Percentiles rank a stretch among this genome's conserved stretches.
These are phyloP conservation scores for Pygmarrhopalites habei DNA, from an alignment of 1,140 invertebrate genomes.

Conservation along the genomic window DNA sequence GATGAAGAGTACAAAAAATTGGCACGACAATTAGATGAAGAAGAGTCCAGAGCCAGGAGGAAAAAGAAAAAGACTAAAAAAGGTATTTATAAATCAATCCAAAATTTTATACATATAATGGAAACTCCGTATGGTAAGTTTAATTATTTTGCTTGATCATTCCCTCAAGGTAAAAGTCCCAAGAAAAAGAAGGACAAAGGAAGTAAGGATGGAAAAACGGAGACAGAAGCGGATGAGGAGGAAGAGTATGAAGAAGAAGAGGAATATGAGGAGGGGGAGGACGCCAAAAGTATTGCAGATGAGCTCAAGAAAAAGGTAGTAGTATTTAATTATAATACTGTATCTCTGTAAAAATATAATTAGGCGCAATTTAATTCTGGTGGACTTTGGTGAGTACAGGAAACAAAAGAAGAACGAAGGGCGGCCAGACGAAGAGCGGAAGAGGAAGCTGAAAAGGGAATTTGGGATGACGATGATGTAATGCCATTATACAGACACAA, in stretches of 20 bases:
- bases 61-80: slow-evolving; percentile 2
- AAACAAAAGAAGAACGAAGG: slow-evolving; percentile 20
- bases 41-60: not conserved
- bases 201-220: slow-evolving; percentile 4
- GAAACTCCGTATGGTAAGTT: no score
- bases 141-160: no score
- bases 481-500: no score
- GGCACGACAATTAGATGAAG: not conserved
- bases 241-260: not conserved
- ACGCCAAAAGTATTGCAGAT: not conserved
- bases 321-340: no score
- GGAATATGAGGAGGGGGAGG: not conserved
- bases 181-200: slow-evolving; percentile 18
- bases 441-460: slow-evolving; percentile 12
- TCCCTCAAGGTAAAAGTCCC: no score
- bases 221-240: slow-evolving; percentile 6
- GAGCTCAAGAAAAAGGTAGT: not conserved
- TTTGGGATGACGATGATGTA: slow-evolving; percentile 5
- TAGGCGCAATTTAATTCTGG: no score
- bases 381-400: no score
- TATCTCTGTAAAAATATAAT: no score
- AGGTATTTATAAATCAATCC: not conserved
- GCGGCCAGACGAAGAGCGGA: slow-evolving; percentile 3
- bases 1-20: slow-evolving; percentile 13
- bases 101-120: no score